These are phyloP conservation scores for Bombyx mori DNA, from an alignment of 1,140 invertebrate genomes.

Conservation along the genomic window ASM3026992v2 NC_085122.1:7863001-7863500, in stretches of 20 bases:
- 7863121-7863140: too few relatives aligned
- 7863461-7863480: slow-evolving; percentile 65
- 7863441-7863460: slow-evolving; percentile 78
- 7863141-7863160: too few relatives aligned
- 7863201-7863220: not conserved
- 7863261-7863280: slow-evolving; percentile 86
- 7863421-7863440: slow-evolving; percentile 84
- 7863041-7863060: too few relatives aligned
- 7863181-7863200: too few relatives aligned
- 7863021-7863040: too few relatives aligned
- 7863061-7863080: too few relatives aligned
- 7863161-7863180: too few relatives aligned
- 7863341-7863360: slow-evolving; percentile 85
- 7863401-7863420: slow-evolving; percentile 82
- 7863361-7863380: slow-evolving; percentile 83
- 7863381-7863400: slow-evolving; percentile 84
- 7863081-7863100: too few relatives aligned
- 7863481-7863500: slow-evolving; percentile 68
- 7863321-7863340: slow-evolving; percentile 93
- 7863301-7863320: slow-evolving; percentile 89
- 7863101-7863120: too few relatives aligned
- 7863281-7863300: slow-evolving; percentile 82
- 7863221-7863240: slow-evolving; percentile 65
- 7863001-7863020: too few relatives aligned
- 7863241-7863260: slow-evolving; percentile 89